Evolutionary conservation across 2,113 vertebrate species (phyloP), one percentile per base, ranked within the genome.

Genomic region (Sporophila hypoxantha): DNA sequence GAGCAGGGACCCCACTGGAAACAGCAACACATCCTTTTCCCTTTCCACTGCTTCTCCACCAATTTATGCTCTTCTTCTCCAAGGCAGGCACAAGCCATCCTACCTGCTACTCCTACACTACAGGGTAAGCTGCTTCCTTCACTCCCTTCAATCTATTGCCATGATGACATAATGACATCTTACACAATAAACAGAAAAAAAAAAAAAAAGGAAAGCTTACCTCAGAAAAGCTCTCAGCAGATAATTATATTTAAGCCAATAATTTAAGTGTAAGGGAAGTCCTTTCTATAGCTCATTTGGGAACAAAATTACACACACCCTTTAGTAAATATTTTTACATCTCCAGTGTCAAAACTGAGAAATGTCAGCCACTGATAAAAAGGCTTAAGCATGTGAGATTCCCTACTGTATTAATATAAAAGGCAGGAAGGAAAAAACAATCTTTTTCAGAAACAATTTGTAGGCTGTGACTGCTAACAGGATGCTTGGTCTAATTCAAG

Each of bases 361-460:
- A 50, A 37, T 76, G 78, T 66, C 32, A 68, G 20, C 12, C 27
- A 67, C 34, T 59, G 75, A 76, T 66, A 92, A 82, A 77, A 92
- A 68, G 29, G 41, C 26, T 82, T 65, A 82, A 73, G 41, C 32
- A 60, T 82, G 64, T 59, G 50, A 67, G 79, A 89, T 60, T 73
- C 19, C 56, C 22, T 32, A 68, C 74, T 65, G 30, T 39, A 61
- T 61, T 84, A 44, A 67, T 71, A 17, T 64, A 75, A 86, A 91
- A 86, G 82, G n/a, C 87, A 88, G 89, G 94, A 94, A 92, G 90
- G 78, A 81, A 92, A 88, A 93, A 95, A 84, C 81, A 91, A 68
- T 73, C 62, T 71, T 59, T 81, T 83, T 64, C 50, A 68, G 67
- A 84, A 88, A 90, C 42, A 76, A 88, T 78, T 46, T 55, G 47